These are phyloP conservation scores for Neuroscelio doddi DNA, from an alignment of 2,888 invertebrate species.

Conservation along the genomic window DNA sequence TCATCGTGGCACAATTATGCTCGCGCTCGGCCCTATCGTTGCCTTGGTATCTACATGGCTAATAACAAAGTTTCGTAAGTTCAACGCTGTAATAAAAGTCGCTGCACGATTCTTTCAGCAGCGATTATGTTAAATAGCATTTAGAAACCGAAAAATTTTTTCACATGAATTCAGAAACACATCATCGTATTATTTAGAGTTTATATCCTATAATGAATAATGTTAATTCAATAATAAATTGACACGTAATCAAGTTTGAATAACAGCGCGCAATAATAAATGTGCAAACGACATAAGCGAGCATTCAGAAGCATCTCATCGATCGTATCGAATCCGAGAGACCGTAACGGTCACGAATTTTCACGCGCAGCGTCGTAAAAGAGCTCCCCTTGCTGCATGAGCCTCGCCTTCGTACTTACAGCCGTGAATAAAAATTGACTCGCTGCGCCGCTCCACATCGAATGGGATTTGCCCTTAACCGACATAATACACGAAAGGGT, in stretches of 20 bases:
- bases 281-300: no score
- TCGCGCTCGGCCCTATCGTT: constrained; percentile 26
- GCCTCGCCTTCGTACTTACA: constrained; percentile 18
- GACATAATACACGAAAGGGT: constrained; percentile 39
- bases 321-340: constrained; percentile 37
- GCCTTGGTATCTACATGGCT: constrained; percentile 21
- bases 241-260: background rate
- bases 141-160: constrained; percentile 6
- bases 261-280: no score
- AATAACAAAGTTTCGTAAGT: constrained; percentile 45
- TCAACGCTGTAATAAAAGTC: constrained; percentile 30
- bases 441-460: constrained; percentile 32
- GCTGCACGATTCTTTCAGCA: constrained; percentile 32
- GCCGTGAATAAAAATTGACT: constrained; percentile 39
- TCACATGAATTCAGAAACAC: background rate
- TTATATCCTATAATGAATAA: no score
- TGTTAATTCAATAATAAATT: background rate
- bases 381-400: constrained; percentile 32
- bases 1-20: constrained; percentile 36
- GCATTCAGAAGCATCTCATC: constrained; percentile 37
- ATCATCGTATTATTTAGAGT: background rate
- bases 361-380: constrained; percentile 42
- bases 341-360: constrained; percentile 34
- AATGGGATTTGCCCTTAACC: constrained; percentile 45
- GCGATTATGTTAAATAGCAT: constrained; percentile 29